phyloP scores from a whole-genome alignment of 2,888 invertebrate species.

The Sycophila texana region DNA sequence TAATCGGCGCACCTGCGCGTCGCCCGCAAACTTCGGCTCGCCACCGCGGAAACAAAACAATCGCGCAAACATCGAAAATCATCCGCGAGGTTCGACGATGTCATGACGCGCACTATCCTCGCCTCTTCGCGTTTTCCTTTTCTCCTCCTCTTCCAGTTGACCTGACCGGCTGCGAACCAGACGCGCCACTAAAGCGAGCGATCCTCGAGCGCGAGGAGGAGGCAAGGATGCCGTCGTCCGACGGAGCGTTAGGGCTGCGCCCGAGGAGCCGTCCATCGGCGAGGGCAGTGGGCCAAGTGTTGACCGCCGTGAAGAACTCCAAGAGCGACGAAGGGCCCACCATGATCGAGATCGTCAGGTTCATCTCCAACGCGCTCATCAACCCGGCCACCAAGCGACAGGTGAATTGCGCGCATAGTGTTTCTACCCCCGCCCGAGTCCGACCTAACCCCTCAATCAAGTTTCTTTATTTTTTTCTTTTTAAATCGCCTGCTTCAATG shows the following conservation, averaged over 20 bases:
- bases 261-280: neutral
- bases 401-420: slow-evolving; percentile 48
- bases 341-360: slow-evolving; percentile 62
- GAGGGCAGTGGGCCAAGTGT: slow-evolving; percentile 58
- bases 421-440: no score
- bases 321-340: slow-evolving; percentile 60
- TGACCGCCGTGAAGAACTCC: slow-evolving; percentile 61
- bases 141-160: neutral
- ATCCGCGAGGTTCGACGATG: neutral
- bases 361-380: slow-evolving; percentile 48
- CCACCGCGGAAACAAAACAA: neutral
- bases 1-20: neutral
- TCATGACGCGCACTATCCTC: neutral
- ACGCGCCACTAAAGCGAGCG: neutral
- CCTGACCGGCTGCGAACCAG: neutral
- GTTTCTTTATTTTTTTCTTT: no score
- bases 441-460: no score
- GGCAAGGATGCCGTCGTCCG: neutral
- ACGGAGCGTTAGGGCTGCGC: neutral
- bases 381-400: slow-evolving; percentile 62
- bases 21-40: no score
- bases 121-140: neutral
- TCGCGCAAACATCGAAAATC: slow-evolving; percentile 1
- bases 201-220: neutral
- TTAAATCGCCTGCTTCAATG: no score